Evolutionary conservation across 2,113 vertebrate genomes (phyloP).

Genomic region (Vulpes vulpes): DNA sequence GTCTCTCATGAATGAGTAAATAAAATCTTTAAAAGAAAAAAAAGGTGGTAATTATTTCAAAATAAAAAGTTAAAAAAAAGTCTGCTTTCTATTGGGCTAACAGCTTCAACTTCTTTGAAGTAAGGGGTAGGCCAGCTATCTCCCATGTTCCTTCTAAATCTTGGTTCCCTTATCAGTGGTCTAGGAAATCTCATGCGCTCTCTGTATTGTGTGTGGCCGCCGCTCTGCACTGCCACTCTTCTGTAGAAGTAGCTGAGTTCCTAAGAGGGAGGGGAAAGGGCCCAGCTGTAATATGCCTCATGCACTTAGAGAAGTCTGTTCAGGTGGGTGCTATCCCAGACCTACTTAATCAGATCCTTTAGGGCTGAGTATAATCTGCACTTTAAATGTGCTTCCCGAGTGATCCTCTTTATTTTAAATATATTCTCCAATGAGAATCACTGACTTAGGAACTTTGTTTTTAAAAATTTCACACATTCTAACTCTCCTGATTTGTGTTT

Average conservation of each 20-base stretch:
- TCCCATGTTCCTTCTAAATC: neutral
- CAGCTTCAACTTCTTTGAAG: neutral
- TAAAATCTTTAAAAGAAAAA: neutral
- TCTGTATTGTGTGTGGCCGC: neutral
- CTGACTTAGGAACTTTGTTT: neutral
- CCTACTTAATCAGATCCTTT: neutral
- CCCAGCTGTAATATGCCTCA: neutral
- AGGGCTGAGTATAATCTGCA: neutral
- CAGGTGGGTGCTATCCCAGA: neutral
- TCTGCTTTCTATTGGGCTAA: neutral
- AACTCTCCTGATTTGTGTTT: neutral
- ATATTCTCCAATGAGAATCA: neutral
- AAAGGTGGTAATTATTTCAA: slow-evolving; percentile 46
- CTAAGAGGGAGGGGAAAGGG: neutral
- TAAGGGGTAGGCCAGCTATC: neutral
- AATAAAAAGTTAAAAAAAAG: neutral
- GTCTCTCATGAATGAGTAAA: no score
- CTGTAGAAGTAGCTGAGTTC: neutral
- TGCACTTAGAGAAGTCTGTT: neutral
- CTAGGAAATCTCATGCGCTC: neutral
- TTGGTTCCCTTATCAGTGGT: neutral
- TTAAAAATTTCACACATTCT: neutral
- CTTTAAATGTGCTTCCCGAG: neutral
- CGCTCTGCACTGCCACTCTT: neutral
- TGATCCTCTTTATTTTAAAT: slow-evolving; percentile 32